Conservation (phyloP, 2,797 vertebrate species). For the Pangasius mekongensis region DNA sequence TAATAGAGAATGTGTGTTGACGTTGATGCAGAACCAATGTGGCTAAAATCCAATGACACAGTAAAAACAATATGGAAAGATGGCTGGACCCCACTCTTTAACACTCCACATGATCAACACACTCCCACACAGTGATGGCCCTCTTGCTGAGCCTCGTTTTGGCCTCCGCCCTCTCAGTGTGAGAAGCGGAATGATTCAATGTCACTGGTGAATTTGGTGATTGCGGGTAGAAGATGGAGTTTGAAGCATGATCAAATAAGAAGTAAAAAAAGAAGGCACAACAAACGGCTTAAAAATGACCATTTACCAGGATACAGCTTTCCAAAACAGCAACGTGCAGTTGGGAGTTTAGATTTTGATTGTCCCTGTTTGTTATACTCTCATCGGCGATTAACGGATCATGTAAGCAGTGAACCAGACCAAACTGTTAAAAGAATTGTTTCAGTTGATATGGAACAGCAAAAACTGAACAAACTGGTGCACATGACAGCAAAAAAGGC, state of each 20-base stretch:
- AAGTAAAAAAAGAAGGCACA: constrained; percentile 66
- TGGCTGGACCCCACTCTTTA: constrained; percentile 64
- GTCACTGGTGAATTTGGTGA: constrained; percentile 82
- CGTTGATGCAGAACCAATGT: constrained; percentile 75
- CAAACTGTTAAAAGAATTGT: constrained; percentile 86
- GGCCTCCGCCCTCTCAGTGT: constrained; percentile 58
- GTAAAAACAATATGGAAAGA: constrained; percentile 64
- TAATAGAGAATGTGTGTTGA: constrained; percentile 72
- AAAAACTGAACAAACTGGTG: constrained; percentile 67
- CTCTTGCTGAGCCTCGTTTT: constrained; percentile 50
- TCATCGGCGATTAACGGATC: constrained; percentile 85
- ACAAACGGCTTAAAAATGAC: constrained; percentile 79
- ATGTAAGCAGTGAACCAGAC: constrained; percentile 89
- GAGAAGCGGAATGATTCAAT: constrained; percentile 80
- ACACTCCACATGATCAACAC: constrained; percentile 74
- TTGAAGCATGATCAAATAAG: constrained; percentile 73
- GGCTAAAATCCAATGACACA: constrained; percentile 68
- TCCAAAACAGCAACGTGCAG: constrained; percentile 86
- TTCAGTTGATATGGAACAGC: constrained; percentile 76
- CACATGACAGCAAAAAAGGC: constrained; percentile 52
- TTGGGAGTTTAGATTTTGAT: constrained; percentile 83
- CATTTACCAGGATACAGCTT: constrained; percentile 89
- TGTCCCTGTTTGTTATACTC: constrained; percentile 87
- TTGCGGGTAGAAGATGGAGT: constrained; percentile 70
- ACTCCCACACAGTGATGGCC: constrained; percentile 72